Percentiles rank a stretch among this genome's conserved stretches.
Conservation (phyloP, 2,113 vertebrate species). For the Tringa solitaria region DNA sequence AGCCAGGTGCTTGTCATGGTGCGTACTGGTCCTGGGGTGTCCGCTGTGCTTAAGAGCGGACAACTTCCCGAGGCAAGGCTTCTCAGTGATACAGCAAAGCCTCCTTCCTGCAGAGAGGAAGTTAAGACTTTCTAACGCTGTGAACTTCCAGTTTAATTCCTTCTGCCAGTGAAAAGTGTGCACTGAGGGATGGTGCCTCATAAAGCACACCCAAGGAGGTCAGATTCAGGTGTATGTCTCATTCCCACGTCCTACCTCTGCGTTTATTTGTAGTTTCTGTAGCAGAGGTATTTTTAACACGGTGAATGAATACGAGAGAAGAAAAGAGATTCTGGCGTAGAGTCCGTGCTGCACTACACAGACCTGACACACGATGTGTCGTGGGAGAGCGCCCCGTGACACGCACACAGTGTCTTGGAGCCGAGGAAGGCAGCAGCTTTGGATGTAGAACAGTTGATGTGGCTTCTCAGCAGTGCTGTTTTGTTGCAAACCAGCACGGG, state of each 20-base stretch:
- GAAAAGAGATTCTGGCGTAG: too few species aligned
- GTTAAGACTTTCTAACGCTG: not conserved
- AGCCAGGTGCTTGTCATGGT: not conserved
- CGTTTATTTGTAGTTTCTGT: not conserved
- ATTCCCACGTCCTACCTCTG: not conserved
- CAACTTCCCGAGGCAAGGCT: not conserved
- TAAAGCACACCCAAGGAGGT: not conserved
- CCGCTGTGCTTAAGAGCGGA: not conserved
- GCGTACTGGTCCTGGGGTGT: too few species aligned
- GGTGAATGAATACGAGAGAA: not conserved
- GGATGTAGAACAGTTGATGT: not conserved
- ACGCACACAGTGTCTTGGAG: fast-evolving
- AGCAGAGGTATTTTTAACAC: not conserved
- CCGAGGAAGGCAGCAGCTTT: not conserved
- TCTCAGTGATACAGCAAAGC: not conserved
- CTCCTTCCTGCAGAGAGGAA: not conserved
- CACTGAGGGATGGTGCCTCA: not conserved
- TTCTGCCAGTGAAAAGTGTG: fast-evolving
- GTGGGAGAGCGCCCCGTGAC: fast-evolving
- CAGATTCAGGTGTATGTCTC: not conserved
- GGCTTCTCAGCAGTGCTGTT: not conserved
- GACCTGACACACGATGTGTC: fast-evolving
- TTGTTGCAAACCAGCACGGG: not conserved
- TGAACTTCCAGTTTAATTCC: not conserved
- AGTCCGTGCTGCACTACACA: fast-evolving